Base-by-base conservation (phyloP, 2,888 invertebrate genomes). In the Hypsopygia costalis region DNA sequence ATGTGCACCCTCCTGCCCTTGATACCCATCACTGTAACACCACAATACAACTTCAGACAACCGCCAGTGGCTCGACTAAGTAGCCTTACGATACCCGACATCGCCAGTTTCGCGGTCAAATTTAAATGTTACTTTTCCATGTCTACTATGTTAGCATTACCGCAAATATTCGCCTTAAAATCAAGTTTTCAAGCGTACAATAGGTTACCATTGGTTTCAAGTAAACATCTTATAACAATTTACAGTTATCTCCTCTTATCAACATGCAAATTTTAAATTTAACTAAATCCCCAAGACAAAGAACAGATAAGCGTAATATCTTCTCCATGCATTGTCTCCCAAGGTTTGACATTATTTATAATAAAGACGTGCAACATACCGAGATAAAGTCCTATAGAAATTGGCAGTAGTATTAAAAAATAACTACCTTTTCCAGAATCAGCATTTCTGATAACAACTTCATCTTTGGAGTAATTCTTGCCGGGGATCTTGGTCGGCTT, bases 1-100 rank as follows among this genome's bases (percentile, higher is more conserved):
- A 98, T 97, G 92, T 98, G 98, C 89, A 98, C 97, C 86, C 98
- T 93, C 78, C 98, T 93, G 83, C 98, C 98, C 91, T 97, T 97
- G 93, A 98, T 97, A 92, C 98, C 98, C 98, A 98, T 98, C 92
- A 98, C 98, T 98, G 92, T 69, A 91, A 90, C 86, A 89, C 83
- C 87, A 87, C 71, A 85, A 82, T 49, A 78, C 62, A 73, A 73
- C 74, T 70, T 79, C 67, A 78, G 61, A 62, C 46, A 55, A 55
- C 65, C 60, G 51, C 36, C 35, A 21, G 30, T 21, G 30, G 25
- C 34, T 36, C 34, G 10, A 29, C 6, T 25, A 36, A 20, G 20
- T 30, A 35, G 16, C 32, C 8, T 32, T 16, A 16, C 4, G 16
- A 4, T 12, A 30, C n/a, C 32, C 7, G 22, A 21, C 34, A 3